These are phyloP conservation scores for Zoanthus sociatus DNA, from an alignment of 92 coral and sea anemone genomes.

Conservation along the genomic window DNA sequence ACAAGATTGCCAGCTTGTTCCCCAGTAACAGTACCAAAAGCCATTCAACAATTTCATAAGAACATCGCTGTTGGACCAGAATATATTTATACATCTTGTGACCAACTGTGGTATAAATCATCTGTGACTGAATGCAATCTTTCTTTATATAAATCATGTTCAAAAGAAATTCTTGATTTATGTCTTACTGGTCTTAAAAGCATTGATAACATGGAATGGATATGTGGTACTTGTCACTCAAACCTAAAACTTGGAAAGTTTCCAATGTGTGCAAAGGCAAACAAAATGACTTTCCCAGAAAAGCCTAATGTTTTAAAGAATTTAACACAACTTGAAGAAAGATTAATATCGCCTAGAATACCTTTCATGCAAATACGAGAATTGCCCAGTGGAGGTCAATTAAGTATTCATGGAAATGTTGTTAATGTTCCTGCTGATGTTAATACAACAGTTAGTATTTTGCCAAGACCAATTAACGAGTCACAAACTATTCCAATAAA, in stretches of 20 bases:
- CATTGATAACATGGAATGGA: constrained; percentile 27
- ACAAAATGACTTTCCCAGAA: constrained; percentile 56
- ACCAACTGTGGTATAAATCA: constrained; percentile 56
- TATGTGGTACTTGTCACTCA: constrained; percentile 23
- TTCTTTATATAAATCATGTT: constrained; percentile 41
- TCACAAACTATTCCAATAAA: constrained; percentile 12
- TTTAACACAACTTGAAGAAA: constrained; percentile 53
- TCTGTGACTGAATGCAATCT: constrained; percentile 47
- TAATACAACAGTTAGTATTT: constrained; percentile 47
- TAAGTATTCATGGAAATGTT: constrained; percentile 52
- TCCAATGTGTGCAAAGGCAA: constrained; percentile 39
- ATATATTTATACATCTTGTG: constrained; percentile 59
- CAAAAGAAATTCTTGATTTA: constrained; percentile 39
- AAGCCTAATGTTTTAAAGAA: constrained; percentile 40
- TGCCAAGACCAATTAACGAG: constrained; percentile 30
- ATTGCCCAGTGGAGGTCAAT: constrained; percentile 48
- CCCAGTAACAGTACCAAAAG: constrained; percentile 19
- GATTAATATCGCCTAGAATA: constrained; percentile 54
- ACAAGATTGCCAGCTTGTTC: constrained; percentile 12
- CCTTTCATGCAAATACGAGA: constrained; percentile 44
- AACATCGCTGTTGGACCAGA: constrained; percentile 46
- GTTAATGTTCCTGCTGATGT: constrained; percentile 56
- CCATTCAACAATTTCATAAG: constrained; percentile 41
- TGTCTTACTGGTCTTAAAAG: constrained; percentile 49
- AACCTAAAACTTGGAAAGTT: constrained; percentile 13